Base-by-base conservation (phyloP, 2,888 invertebrate genomes). In the Nasonia oneida region DNA sequence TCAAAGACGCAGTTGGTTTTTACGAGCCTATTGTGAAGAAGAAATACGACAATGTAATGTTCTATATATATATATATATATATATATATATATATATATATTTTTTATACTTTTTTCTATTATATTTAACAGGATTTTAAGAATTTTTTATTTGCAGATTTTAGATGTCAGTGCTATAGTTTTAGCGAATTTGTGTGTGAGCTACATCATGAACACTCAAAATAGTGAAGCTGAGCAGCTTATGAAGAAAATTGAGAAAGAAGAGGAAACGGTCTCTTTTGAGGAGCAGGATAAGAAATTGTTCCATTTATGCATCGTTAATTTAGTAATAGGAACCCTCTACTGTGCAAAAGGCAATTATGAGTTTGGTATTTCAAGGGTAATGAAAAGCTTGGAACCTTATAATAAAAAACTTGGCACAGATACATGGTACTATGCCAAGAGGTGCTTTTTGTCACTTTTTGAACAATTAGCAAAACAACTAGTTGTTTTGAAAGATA, bases 321-420 rank as follows among this genome's bases (percentile, higher is more conserved):
- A 99, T 94, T 95, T 99, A 80, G 99, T 99, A 0, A 99, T 99
- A 88, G 99, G 99, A 18, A 99, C 99, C 0, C 94, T 99, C 61
- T 99, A 99, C 93, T 99, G 99, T 92, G 98, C 99, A 2, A 99
- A 99, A 94, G 99, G 99, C 0, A 99, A 99, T 78, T 99, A 98
- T 91, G 99, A 99, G 93, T 99, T 99, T 94, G 99, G 99, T 1
- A 97, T 99, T 90, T 98, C 99, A 0, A 95, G 99, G 87, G 98
- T 99, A 0, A 98, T 99, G 91, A 99, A 99, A 94, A 99, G 99
- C 64, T 94, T 99, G 85, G 98, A 98, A 91, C 98, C 98, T 0
- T 98, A 97, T 91, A 97, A 97, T 91, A 98, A 98, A 93, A 97
- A 99, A 92, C 95, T 99, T 12, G 99, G 99, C 23, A 98, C 99